Evolutionary conservation across 2,113 vertebrate genomes (phyloP).

Genomic region (Sebastes schlegelii): DNA sequence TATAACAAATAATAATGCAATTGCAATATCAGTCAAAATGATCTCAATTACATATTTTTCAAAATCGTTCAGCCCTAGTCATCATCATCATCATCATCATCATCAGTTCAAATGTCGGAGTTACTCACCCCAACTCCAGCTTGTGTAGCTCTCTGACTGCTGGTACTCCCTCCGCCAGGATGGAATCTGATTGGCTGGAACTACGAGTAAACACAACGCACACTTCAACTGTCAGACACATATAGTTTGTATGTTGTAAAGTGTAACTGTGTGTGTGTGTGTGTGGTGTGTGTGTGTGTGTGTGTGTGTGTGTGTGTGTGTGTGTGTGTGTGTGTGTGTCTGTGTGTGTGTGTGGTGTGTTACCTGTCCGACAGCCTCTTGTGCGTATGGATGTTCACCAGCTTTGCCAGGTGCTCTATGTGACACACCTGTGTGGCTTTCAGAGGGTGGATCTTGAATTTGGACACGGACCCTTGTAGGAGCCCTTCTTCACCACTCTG

Average conservation of each 20-base stretch:
- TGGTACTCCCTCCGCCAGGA: constrained; percentile 82
- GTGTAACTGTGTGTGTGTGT: too few species aligned
- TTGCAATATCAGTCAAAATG: too few species aligned
- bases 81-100: background rate
- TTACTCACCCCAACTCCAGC: constrained; percentile 87
- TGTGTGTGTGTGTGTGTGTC: background rate
- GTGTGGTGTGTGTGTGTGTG: background rate
- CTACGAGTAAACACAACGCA: constrained; percentile 6
- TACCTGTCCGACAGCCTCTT: constrained; percentile 84
- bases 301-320: background rate
- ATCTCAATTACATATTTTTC: too few species aligned
- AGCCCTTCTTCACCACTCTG: constrained; percentile 74
- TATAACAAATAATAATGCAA: too few species aligned
- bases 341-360: background rate
- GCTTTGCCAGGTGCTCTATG: constrained; percentile 85
- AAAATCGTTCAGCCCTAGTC: background rate
- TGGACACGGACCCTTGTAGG: constrained; percentile 83
- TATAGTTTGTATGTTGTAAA: background rate
- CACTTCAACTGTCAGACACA: background rate
- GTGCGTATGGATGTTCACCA: constrained; percentile 87
- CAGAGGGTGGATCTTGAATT: constrained; percentile 91
- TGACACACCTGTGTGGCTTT: constrained; percentile 88
- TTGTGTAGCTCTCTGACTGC: constrained; percentile 88
- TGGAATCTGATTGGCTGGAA: constrained; percentile 63
- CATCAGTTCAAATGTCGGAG: background rate